Conservation (phyloP, 2,797 vertebrate genomes). For the Pyrrhura leucotis region DNA sequence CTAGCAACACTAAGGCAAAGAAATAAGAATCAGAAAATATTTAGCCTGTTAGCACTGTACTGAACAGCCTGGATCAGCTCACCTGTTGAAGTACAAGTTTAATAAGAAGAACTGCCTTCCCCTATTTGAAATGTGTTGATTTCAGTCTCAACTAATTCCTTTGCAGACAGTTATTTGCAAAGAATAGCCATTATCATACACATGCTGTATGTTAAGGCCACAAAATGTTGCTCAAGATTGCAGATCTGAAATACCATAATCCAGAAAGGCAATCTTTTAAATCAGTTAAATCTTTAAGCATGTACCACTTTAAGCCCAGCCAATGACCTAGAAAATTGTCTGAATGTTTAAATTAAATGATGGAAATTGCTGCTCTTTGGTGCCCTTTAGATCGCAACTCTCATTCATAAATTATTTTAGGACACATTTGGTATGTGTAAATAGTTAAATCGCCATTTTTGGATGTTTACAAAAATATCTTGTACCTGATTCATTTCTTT, state of each 20-base stretch:
- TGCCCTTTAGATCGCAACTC: background rate
- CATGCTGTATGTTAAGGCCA: background rate
- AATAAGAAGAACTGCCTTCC: background rate
- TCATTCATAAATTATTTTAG: slow-evolving; percentile 1
- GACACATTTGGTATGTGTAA: background rate
- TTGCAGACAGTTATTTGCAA: background rate
- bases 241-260: slow-evolving; percentile 46
- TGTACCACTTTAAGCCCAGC: slow-evolving; percentile 49
- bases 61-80: background rate
- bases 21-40: background rate
- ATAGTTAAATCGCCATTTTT: background rate
- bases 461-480: background rate
- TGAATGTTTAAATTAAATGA: slow-evolving; percentile 22
- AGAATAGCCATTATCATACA: background rate
- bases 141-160: background rate
- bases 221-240: background rate
- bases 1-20: background rate
- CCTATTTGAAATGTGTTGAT: background rate
- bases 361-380: slow-evolving; percentile 14
- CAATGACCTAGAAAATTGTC: slow-evolving; percentile 63
- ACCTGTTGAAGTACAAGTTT: background rate
- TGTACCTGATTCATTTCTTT: background rate
- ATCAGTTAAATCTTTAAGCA: slow-evolving; percentile 66
- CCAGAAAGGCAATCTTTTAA: slow-evolving; percentile 60
- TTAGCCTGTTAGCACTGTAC: background rate